phyloP scores from a whole-genome alignment of 2,888 invertebrate species.

The Calephelis perditalis region DNA sequence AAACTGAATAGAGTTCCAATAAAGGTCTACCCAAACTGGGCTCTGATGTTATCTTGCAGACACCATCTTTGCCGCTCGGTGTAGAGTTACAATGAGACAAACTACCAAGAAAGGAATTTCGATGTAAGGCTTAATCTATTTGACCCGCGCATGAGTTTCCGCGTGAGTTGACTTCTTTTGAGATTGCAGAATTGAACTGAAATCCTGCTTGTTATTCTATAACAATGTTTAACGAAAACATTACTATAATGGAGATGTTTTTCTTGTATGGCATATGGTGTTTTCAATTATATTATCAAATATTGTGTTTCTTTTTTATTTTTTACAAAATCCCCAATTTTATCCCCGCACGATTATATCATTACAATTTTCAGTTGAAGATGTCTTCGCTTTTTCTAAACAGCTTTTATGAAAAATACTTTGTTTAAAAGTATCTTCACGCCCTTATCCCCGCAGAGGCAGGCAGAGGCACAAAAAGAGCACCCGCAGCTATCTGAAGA shows the following conservation, averaged over 20 bases:
- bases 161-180: constrained; percentile 57
- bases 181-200: constrained; percentile 37
- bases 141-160: constrained; percentile 52
- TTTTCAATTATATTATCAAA: constrained; percentile 6
- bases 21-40: constrained; percentile 21
- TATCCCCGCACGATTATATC: too few relatives aligned
- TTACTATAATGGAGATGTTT: constrained; percentile 11
- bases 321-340: too few relatives aligned
- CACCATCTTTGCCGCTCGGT: constrained; percentile 52
- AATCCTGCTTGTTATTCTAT: constrained; percentile 14
- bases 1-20: constrained; percentile 27
- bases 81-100: constrained; percentile 56
- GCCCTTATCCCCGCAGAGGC: too few relatives aligned
- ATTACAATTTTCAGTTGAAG: too few relatives aligned
- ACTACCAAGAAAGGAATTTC: constrained; percentile 45
- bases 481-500: too few relatives aligned
- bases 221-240: constrained; percentile 11
- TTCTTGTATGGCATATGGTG: constrained; percentile 9
- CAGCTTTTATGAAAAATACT: too few relatives aligned
- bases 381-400: too few relatives aligned
- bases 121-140: constrained; percentile 46
- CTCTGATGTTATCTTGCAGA: constrained; percentile 54
- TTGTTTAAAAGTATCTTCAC: too few relatives aligned
- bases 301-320: not conserved
- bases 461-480: too few relatives aligned